Conservation (phyloP, 2,113 vertebrate species). For the Maccullochella peelii region DNA sequence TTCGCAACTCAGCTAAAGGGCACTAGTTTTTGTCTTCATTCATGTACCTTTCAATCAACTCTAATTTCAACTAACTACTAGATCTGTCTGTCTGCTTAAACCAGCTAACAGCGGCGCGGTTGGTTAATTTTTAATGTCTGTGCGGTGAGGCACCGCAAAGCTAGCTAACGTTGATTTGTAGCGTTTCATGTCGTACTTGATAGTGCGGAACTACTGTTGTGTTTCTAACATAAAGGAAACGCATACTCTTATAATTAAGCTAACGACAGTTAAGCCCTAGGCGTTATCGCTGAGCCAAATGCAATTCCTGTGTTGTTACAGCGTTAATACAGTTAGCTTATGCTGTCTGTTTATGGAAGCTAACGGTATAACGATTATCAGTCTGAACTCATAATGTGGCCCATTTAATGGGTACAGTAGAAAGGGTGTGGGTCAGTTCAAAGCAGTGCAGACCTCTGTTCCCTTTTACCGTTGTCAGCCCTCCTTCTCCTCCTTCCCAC, state of each 20-base stretch:
- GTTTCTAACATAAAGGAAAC: too few species aligned
- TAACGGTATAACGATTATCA: too few species aligned
- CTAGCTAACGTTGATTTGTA: slow-evolving; percentile 11
- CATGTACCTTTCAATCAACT: rapidly evolving
- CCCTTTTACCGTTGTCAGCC: slow-evolving; percentile 3
- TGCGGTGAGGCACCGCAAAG: not conserved
- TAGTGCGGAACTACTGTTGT: too few species aligned
- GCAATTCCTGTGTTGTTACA: not conserved
- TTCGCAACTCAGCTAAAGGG: not conserved
- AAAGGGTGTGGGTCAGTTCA: slow-evolving; percentile 31
- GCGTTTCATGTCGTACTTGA: not conserved
- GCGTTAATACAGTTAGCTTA: not conserved
- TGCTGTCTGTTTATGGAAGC: not conserved
- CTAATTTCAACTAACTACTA: not conserved
- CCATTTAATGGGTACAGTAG: not conserved
- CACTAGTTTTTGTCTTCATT: not conserved
- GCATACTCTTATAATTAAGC: not conserved
- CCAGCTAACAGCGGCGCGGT: not conserved
- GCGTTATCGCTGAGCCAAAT: not conserved
- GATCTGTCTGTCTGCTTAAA: not conserved
- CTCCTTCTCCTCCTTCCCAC: not conserved
- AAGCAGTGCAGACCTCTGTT: not conserved
- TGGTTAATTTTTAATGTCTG: slow-evolving; percentile 26
- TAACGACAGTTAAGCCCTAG: not conserved
- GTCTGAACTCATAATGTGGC: not conserved